phyloP scores from a whole-genome alignment of 2,797 vertebrate genomes.

The Argya squamiceps region DNA sequence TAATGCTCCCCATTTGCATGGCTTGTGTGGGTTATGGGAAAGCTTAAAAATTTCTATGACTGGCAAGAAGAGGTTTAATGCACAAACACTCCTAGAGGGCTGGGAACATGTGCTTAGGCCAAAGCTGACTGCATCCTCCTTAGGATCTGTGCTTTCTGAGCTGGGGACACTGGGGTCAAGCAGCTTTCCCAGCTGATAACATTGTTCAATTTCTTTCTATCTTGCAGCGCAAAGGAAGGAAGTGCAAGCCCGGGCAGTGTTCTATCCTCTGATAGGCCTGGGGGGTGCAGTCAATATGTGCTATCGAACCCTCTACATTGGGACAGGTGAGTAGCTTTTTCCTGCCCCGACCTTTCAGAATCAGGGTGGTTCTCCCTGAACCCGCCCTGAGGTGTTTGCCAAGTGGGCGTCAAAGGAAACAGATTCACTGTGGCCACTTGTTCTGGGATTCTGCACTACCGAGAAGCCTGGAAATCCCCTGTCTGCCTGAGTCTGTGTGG shows the following conservation, averaged over 20 bases:
- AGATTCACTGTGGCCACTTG: fast-evolving
- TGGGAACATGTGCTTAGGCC: neutral
- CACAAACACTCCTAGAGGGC: neutral
- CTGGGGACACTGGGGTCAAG: neutral
- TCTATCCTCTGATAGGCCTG: constrained; percentile 90
- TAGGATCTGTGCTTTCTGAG: neutral
- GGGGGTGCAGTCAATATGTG: constrained; percentile 91
- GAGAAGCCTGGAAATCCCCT: neutral
- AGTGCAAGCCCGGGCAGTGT: constrained; percentile 90
- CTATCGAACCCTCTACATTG: constrained; percentile 93
- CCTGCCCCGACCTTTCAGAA: neutral
- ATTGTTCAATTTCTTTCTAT: constrained; percentile 47
- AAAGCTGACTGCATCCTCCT: neutral
- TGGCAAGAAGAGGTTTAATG: neutral
- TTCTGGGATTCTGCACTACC: neutral
- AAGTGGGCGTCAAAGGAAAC: neutral
- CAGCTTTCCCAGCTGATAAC: neutral
- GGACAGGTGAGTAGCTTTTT: constrained; percentile 82
- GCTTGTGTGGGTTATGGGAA: neutral
- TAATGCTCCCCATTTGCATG: neutral
- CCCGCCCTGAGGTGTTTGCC: neutral
- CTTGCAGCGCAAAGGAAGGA: constrained; percentile 85
- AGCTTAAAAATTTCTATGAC: neutral
- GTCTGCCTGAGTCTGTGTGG: neutral
- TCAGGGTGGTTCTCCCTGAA: neutral